phyloP scores from a whole-genome alignment of 2,113 vertebrate genomes.

The Esox niger region DNA sequence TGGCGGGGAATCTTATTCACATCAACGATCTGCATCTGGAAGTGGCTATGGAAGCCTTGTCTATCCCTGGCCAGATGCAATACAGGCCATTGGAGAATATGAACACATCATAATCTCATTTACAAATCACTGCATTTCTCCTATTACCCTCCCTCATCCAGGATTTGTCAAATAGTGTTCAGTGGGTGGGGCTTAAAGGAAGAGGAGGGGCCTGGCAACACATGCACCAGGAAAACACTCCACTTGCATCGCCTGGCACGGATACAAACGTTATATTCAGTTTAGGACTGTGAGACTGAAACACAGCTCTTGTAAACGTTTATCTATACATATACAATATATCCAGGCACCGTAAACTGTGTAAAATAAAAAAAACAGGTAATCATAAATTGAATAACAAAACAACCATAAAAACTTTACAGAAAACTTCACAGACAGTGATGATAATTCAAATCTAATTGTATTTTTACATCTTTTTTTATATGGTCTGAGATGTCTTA shows the following conservation, averaged over 20 bases:
- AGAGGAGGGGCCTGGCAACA: slow-evolving; percentile 27
- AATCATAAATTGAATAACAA: slow-evolving; percentile 29
- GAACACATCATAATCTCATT: slow-evolving; percentile 14
- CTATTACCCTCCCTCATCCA: slow-evolving; percentile 54
- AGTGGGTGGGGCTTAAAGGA: slow-evolving; percentile 28
- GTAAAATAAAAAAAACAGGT: slow-evolving; percentile 44
- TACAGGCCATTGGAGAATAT: slow-evolving; percentile 17
- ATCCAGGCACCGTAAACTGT: slow-evolving; percentile 50
- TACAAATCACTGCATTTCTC: slow-evolving; percentile 35
- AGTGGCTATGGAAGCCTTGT: slow-evolving; percentile 56
- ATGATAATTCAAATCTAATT: slow-evolving; percentile 53
- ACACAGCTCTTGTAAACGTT: slow-evolving; percentile 62
- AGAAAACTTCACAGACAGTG: slow-evolving; percentile 62
- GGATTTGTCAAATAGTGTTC: slow-evolving; percentile 36
- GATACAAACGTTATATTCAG: slow-evolving; percentile 68
- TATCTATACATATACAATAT: slow-evolving; percentile 64
- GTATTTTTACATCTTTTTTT: slow-evolving; percentile 35
- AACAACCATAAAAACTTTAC: slow-evolving; percentile 64
- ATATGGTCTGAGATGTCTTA: slow-evolving; percentile 50
- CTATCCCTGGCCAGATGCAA: slow-evolving; percentile 40
- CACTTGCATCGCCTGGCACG: slow-evolving; percentile 42
- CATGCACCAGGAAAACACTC: slow-evolving; percentile 29
- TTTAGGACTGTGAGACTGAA: slow-evolving; percentile 52
- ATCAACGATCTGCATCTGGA: slow-evolving; percentile 41
- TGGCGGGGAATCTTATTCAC: neutral